phyloP scores from a whole-genome alignment of 2,888 invertebrate genomes.

The Exocentrus adspersus region DNA sequence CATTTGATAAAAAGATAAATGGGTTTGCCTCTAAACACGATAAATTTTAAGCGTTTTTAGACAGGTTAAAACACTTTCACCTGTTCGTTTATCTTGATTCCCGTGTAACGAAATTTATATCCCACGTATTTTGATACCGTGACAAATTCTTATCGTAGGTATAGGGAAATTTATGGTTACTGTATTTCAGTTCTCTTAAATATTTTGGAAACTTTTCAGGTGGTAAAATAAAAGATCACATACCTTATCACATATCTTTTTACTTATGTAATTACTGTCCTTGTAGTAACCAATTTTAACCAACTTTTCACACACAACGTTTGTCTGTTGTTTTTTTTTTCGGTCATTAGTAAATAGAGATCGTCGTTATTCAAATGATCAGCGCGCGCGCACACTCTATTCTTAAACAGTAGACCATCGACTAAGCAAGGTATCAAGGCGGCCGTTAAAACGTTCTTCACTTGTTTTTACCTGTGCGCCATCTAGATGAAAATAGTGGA shows the following conservation, averaged over 20 bases:
- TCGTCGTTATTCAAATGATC: constrained; percentile 32
- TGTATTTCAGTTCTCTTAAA: constrained; percentile 5
- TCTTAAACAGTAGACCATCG: constrained; percentile 67
- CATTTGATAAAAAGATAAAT: constrained; percentile 21
- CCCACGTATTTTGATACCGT: constrained; percentile 24
- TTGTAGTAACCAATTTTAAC: constrained; percentile 17
- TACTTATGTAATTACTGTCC: constrained; percentile 12
- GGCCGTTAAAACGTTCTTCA: constrained; percentile 55
- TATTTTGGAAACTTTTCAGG: constrained; percentile 7
- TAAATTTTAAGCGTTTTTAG: constrained; percentile 23
- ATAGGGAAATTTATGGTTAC: constrained; percentile 16
- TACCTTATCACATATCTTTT: constrained; percentile 22
- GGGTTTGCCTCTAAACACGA: constrained; percentile 4
- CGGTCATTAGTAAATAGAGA: constrained; percentile 6
- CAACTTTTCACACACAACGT: constrained; percentile 16
- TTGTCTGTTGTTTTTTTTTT: constrained; percentile 17
- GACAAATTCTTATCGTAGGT: constrained; percentile 29
- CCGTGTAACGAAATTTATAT: constrained; percentile 18
- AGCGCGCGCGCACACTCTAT: constrained; percentile 70
- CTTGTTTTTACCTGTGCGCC: constrained; percentile 61
- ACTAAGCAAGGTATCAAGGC: constrained; percentile 61
- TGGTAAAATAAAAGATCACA: constrained; percentile 25
- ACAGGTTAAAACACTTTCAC: constrained; percentile 27
- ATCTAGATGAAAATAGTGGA: constrained; percentile 52
- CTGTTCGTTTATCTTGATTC: constrained; percentile 24